Base-by-base conservation (phyloP, 1,140 invertebrate species). In the Ceratina calcarata region DNA sequence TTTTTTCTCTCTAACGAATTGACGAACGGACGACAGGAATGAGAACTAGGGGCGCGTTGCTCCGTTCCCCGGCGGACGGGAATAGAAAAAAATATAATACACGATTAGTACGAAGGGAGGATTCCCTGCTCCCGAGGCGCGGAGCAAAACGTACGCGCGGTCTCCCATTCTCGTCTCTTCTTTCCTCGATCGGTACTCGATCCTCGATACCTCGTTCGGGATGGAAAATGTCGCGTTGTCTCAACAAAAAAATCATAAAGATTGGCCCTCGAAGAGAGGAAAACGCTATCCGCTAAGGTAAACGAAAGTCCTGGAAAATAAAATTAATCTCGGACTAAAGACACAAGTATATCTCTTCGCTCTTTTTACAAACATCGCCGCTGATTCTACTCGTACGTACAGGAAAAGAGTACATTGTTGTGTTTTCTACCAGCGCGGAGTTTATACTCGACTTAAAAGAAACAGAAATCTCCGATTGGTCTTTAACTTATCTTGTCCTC, bases 11-110 rank as follows among this genome's bases (percentile, higher is more conserved):
- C 57, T 72, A 72, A 73, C 62, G 51, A 80, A 86, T 88, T 65
- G 76, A 84, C 74, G 77, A 86, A 83, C 83, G 75, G 86, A 82
- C 81, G 83, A 85, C 83, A 74, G 65, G 76, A 85, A 78, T 68
- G 75, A 76, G 80, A 79, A 82, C 72, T 32, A 53, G 37, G 24
- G 60, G 55, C n/a, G 51, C n/a, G 24, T 27, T 0, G 51, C 61
- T 62, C 76, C 66, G 68, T 51, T 20, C 51, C 65, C 32, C 78
- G 80, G 12, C 13, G 20, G 53, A 22, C 10, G 20, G 7, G 27
- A 66, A 85, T 55, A 77, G 37, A 45, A 45, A 45, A 45, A 45
- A 45, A 45, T 45, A 45, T 45, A 32, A 71, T 80, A 62, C 76
- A 83, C 58, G 66, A 77, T 53, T 85, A 79, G 77, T 79, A 75